Conservation (phyloP, 2,113 vertebrate genomes). For the Myotis yumanensis region DNA sequence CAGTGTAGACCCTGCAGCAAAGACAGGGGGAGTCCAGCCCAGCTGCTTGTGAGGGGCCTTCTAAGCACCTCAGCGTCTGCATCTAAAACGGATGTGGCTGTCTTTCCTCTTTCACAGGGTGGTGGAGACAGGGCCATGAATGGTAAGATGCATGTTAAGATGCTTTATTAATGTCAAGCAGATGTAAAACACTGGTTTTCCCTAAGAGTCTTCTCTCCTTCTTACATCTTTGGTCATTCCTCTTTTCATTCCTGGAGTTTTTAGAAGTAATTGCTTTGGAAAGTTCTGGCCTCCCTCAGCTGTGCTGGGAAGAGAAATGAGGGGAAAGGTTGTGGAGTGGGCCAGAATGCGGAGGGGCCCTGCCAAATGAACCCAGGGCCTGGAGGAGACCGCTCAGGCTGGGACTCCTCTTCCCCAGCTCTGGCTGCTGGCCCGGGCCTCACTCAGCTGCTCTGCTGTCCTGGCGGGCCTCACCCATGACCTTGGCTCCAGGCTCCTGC, state of each 20-base stretch:
- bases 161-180: neutral
- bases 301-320: constrained; percentile 19
- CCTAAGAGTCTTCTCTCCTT: neutral
- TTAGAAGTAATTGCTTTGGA: constrained; percentile 46
- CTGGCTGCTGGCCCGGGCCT: constrained; percentile 45
- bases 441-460: neutral
- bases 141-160: neutral
- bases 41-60: neutral
- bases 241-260: constrained; percentile 43
- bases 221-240: neutral
- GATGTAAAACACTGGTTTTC: constrained; percentile 23
- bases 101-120: neutral
- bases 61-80: neutral
- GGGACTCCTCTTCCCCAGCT: neutral
- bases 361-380: neutral
- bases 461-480: neutral
- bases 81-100: neutral
- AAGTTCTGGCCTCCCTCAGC: constrained; percentile 48
- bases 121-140: neutral
- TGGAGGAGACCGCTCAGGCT: neutral
- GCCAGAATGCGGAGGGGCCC: constrained; percentile 31
- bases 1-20: neutral
- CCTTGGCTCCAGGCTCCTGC: constrained; percentile 20
- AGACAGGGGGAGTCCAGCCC: neutral
- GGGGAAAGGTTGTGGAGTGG: neutral